phyloP scores from a whole-genome alignment of 2,797 vertebrate species.

The Muscicapa striata region DNA sequence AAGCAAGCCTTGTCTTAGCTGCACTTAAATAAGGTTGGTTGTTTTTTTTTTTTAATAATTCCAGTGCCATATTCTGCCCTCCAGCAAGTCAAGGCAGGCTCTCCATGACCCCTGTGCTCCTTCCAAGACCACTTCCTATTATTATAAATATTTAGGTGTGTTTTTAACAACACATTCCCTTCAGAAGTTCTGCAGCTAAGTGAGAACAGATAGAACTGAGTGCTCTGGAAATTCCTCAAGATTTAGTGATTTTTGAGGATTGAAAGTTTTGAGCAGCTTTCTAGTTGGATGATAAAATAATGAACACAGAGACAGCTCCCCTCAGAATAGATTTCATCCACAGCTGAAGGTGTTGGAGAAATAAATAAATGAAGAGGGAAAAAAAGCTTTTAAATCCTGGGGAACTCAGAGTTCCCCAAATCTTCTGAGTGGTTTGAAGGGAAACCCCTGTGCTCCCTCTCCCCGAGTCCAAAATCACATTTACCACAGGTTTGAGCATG shows the following conservation, averaged over 20 bases:
- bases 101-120: neutral
- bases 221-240: neutral
- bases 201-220: neutral
- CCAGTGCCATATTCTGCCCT: neutral
- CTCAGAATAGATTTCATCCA: neutral
- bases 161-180: neutral
- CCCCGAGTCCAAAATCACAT: neutral
- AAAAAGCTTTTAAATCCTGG: neutral
- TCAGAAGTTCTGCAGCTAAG: neutral
- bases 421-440: neutral
- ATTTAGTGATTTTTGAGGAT: neutral
- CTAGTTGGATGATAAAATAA: neutral
- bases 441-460: neutral
- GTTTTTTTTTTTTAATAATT: neutral
- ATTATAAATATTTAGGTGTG: neutral
- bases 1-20: neutral
- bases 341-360: neutral
- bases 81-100: neutral
- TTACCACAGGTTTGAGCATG: neutral
- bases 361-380: neutral
- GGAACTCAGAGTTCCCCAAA: neutral
- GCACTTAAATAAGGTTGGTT: neutral
- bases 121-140: neutral
- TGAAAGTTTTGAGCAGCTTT: neutral
- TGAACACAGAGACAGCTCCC: neutral